Base-by-base conservation (phyloP, 2,888 invertebrate genomes). In the Perizoma affinitatum region DNA sequence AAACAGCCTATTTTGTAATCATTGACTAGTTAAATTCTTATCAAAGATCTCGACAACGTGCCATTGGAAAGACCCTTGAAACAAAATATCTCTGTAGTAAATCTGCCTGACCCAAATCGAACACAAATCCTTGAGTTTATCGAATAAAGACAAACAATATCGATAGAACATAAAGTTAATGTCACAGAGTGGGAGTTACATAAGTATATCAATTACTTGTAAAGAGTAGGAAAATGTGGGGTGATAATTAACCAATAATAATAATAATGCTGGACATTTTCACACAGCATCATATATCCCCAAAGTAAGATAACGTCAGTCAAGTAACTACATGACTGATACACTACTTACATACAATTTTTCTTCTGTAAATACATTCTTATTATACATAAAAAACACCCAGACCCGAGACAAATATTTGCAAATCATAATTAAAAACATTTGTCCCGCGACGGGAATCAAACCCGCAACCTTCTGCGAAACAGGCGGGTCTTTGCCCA, bases 51-150 rank as follows among this genome's bases (percentile, higher is more conserved):
- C 35, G 42, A 64, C 57, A 51, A 44, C 10, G 73, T 75, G 78
- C 76, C 82, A 84, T 85, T 83, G 80, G 80, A 79, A 77, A 75
- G 75, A 75, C 82, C 86, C 85, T 88, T 86, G 86, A 82, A 56
- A 55, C 46, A 9, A 78, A 78, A 76, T 86, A 86, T 84, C 86
- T 76, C 71, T 67, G 65, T 74, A 78, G 74, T 76, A 74, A 77
- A 88, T 88, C 88, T 81, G 78, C 75, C 71, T 88, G 90, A 90
- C 90, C 89, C 79, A 88, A 85, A 84, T 88, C 70, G 60, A 76
- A 77, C 70, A 75, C 71, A 76, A 76, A 89, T 84, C 90, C 90
- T 90, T 90, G 89, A 82, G 73, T 79, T 86, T 84, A 90, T 90
- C 87, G 80, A 82, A 71, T 77, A 72, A 70, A 80, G 68, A 75